Evolutionary conservation across 2,797 vertebrate genomes (phyloP), one percentile per base, ranked within the genome.

Genomic region (Scleropages formosus): DNA sequence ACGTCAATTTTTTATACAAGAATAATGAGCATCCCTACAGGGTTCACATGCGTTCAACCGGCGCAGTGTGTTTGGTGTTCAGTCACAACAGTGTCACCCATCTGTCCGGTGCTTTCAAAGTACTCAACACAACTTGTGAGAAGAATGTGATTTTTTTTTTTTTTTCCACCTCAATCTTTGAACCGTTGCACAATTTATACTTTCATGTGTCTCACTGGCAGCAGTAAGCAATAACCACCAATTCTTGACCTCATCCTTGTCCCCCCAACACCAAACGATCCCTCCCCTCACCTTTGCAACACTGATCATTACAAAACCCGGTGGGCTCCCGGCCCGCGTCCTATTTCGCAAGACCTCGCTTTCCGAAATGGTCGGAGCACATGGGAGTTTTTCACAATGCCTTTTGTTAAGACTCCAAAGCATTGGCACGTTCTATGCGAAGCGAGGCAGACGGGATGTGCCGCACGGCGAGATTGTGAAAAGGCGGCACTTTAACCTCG

Each of bases 51-150:
- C n/a, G n/a, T n/a, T n/a, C n/a, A n/a, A n/a, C n/a, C n/a, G n/a
- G n/a, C 86, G 90, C 90, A 81, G 80, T 59, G 89, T 88, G 86
- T 80, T 78, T 27, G 27, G 26, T 49, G 10, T 78, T 26, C 58
- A 75, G 56, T 72, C 15, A 11, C 73, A 78, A 75, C 74, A 75
- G n/a, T 16, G 18, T 12, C 26, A 59, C 26, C 6, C 12, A 46
- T 31, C 59, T 60, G 56, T 31, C 31, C 31, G 2, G 2, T 2
- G 6, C 39, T 31, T 39, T n/a, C 31, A 39, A 39, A 31, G 31
- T 39, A 2, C 31, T 39, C 31, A 31, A 6, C 31, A 2, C 2
- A 39, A 39, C 31, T 39, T 39, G 39, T 2, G 6, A 39, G 31
- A 39, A 31, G 16, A 26, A 68, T 70, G 20, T 8, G 49, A 70